Evolutionary conservation across 2,888 invertebrate genomes (phyloP), one percentile per base, ranked within the genome.

Genomic region (Ectobius pallidus): DNA sequence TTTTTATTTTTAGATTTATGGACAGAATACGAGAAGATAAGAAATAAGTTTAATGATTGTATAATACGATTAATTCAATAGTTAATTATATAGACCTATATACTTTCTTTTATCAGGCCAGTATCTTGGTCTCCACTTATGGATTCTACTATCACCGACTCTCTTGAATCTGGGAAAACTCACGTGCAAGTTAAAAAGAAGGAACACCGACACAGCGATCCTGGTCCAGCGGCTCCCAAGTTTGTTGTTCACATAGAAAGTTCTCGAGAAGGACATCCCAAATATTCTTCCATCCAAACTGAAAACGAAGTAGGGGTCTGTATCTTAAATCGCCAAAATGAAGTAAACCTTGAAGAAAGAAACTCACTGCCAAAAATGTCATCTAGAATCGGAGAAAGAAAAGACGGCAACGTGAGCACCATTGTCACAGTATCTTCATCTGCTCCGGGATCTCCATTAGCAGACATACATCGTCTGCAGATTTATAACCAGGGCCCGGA

Each of bases 401-500:
- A 52, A 32, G 71, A 46, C 3, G 30, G 39, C 25, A 65, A 68
- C n/a, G 62, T 62, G 14, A 25, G 69, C 18, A 69, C 73, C 11
- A 69, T 73, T 18, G 73, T 73, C 16, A 71, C 67, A 14, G 71
- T 73, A 42, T 7, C 58, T 14, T 65, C 65, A 16, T 46, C 69
- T 30, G 20, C 46, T 3, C 46, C 44, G 2, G 44, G 61, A n/a
- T 62, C 62, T n/a, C 52, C 52, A 78, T 55, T 82, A 81, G 1
- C 76, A 78, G 76, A 81, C 62, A 79, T 83, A n/a, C 83, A 84
- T 75, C 79, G 82, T 61, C 74, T 83, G 6, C 81, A 81, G 58
- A 79, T 83, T n/a, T n/a, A n/a, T n/a, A n/a, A n/a, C n/a, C n/a
- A n/a, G n/a, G n/a, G n/a, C n/a, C n/a, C n/a, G n/a, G n/a, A n/a